A percentile compares a stretch with the other conserved stretches of the same genome.
Evolutionary conservation across 2,113 vertebrate species (phyloP).

Genomic region (Cyphomyrus plagiostoma): DNA sequence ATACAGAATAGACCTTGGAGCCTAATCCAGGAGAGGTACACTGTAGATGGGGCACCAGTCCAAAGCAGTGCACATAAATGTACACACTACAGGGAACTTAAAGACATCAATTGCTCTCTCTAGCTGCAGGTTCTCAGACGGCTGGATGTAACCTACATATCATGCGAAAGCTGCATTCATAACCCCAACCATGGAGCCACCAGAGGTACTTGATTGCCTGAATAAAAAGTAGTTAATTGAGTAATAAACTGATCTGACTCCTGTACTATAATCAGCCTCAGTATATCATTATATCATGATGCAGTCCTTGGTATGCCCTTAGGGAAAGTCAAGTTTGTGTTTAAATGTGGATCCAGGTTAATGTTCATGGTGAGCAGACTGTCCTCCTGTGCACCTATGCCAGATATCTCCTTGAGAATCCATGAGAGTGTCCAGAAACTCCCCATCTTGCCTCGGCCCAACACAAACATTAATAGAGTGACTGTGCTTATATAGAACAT

Average conservation of each 20-base stretch:
- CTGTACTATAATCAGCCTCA: slow-evolving; percentile 1
- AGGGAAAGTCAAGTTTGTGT: background rate
- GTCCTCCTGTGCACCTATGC: background rate
- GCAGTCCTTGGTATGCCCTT: background rate
- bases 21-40: background rate
- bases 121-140: background rate
- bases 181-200: background rate
- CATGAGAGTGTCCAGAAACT: background rate
- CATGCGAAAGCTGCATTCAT: background rate
- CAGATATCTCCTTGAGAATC: background rate
- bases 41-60: background rate
- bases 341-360: background rate
- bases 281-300: background rate
- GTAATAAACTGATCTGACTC: background rate
- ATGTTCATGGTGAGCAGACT: background rate
- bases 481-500: background rate
- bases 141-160: background rate
- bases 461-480: background rate
- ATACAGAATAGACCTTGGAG: background rate
- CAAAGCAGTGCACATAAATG: background rate
- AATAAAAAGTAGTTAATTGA: background rate
- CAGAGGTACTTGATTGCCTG: background rate
- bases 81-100: background rate
- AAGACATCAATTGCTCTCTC: background rate
- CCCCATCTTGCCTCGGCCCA: background rate